Conservation (phyloP, 92 coral and sea anemone species). For the Palythoa caribaeorum region DNA sequence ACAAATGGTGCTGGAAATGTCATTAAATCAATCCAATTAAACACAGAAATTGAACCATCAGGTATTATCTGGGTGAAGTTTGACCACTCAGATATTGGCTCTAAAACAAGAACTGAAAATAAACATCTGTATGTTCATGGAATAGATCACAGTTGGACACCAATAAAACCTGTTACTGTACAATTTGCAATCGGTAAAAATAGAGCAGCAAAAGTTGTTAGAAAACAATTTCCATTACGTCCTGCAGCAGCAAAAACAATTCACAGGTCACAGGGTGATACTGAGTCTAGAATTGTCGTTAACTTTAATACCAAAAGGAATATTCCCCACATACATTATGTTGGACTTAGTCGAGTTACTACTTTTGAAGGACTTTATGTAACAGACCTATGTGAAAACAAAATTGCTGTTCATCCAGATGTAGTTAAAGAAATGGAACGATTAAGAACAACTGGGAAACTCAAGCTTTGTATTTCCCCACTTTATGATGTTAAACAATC, state of each 20-base stretch:
- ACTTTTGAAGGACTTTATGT: not conserved
- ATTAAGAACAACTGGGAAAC: conserved; percentile 47
- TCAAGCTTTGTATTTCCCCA: conserved; percentile 50
- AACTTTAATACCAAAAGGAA: conserved; percentile 42
- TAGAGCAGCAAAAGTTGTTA: conserved; percentile 53
- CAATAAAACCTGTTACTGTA: conserved; percentile 51
- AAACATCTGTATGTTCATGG: no score
- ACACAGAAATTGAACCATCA: not conserved
- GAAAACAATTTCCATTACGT: conserved; percentile 55
- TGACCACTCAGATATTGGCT: conserved; percentile 49
- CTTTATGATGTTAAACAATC: conserved; percentile 45
- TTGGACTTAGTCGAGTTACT: not conserved
- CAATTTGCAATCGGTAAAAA: conserved; percentile 57
- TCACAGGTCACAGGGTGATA: conserved; percentile 39
- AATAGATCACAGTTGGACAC: conserved; percentile 44
- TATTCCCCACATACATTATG: not conserved
- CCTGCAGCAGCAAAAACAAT: conserved; percentile 63
- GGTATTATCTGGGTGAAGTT: conserved; percentile 59
- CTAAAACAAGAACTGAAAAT: conserved; percentile 50
- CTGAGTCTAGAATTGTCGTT: conserved; percentile 42
- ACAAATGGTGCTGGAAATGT: no score
- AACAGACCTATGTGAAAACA: conserved; percentile 2
- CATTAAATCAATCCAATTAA: not conserved
- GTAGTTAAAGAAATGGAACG: conserved; percentile 54
- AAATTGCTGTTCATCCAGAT: conserved; percentile 50